Evolutionary conservation across 2,888 invertebrate species (phyloP).

Genomic region (Tipula helvola): DNA sequence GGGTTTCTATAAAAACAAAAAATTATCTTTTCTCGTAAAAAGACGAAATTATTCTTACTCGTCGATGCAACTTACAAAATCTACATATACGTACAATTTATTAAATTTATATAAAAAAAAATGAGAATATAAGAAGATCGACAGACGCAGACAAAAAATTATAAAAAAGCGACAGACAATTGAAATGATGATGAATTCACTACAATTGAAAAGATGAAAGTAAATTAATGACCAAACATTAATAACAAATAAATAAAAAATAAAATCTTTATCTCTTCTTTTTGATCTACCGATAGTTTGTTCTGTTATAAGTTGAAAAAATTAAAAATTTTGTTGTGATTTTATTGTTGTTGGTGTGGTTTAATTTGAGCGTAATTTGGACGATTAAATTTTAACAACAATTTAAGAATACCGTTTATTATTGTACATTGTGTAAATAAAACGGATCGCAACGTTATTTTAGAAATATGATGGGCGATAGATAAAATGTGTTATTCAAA

Average conservation of each 20-base stretch:
- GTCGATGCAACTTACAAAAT: neutral
- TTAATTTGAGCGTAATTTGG: neutral
- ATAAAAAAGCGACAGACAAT: conserved; percentile 5
- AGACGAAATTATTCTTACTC: neutral
- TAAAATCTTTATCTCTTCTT: conserved; percentile 4
- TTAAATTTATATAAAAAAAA: neutral
- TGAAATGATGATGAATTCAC: conserved; percentile 10
- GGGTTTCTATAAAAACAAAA: neutral
- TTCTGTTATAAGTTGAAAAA: neutral
- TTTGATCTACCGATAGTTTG: conserved; percentile 8
- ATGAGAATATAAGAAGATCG: neutral
- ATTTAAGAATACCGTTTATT: neutral
- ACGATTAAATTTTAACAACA: neutral
- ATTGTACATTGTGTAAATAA: too few relatives aligned
- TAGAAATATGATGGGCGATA: neutral
- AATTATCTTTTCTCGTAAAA: neutral
- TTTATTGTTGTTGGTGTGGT: neutral
- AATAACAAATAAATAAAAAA: neutral
- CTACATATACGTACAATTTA: neutral
- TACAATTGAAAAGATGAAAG: conserved; percentile 10
- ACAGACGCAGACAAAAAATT: neutral
- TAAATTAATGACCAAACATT: conserved; percentile 9
- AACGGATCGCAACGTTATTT: neutral
- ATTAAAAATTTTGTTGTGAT: neutral
- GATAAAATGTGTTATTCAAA: too few relatives aligned